These are phyloP conservation scores for Epizoanthus stellaris DNA, from an alignment of 92 coral and sea anemone genomes.

Conservation along the genomic window DNA sequence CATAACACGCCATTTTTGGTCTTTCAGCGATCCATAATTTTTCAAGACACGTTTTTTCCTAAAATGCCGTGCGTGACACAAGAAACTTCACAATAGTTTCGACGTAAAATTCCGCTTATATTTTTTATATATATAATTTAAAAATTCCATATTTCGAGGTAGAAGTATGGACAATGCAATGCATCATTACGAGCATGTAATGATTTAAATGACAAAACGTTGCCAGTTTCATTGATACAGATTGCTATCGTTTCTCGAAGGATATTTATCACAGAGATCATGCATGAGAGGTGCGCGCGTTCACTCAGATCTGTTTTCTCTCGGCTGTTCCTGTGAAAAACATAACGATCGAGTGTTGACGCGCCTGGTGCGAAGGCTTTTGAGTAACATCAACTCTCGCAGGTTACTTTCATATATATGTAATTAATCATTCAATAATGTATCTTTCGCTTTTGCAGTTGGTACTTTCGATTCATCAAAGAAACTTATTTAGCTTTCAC, in stretches of 20 bases:
- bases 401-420: background rate
- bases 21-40: background rate
- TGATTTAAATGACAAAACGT: constrained; percentile 7
- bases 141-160: constrained; percentile 4
- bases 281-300: background rate
- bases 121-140: constrained; percentile 20
- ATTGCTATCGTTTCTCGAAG: constrained; percentile 25
- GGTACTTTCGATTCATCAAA: background rate
- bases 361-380: too few species aligned
- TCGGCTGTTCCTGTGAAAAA: too few species aligned
- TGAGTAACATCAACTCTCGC: background rate
- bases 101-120: constrained; percentile 1
- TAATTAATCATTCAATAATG: background rate
- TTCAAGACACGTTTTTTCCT: background rate
- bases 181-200: background rate
- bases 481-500: constrained; percentile 3
- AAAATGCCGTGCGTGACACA: background rate
- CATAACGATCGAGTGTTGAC: too few species aligned
- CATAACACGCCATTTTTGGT: background rate
- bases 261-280: constrained; percentile 8
- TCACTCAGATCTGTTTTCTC: background rate
- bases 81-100: background rate
- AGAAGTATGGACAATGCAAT: constrained; percentile 20
- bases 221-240: background rate
- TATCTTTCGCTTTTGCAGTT: background rate